Evolutionary conservation across 2,888 invertebrate genomes (phyloP).

Genomic region (Hymenopus coronatus): DNA sequence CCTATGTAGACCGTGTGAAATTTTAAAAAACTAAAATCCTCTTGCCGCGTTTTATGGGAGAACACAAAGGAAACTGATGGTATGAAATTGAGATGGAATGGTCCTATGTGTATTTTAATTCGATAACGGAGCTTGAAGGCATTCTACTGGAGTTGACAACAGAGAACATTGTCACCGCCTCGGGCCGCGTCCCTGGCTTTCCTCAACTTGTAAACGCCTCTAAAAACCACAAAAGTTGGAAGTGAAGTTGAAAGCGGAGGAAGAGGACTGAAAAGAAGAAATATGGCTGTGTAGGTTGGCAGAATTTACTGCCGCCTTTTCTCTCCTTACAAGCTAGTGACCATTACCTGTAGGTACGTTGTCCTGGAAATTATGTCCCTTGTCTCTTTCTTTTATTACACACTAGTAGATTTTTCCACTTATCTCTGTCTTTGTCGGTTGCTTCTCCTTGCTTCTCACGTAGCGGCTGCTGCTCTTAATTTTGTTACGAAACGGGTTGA

Average conservation of each 20-base stretch:
- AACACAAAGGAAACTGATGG: too few species aligned
- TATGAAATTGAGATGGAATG: too few species aligned
- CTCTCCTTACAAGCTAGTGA: constrained; percentile 1
- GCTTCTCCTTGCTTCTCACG: background rate
- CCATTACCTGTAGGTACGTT: background rate
- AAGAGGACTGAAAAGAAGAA: background rate
- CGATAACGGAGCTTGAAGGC: too few species aligned
- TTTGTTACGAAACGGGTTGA: background rate
- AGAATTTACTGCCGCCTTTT: background rate
- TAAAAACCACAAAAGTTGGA: background rate
- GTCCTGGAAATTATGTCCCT: background rate
- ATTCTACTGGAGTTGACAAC: too few species aligned
- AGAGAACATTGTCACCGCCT: background rate
- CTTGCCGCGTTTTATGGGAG: too few species aligned
- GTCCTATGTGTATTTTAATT: too few species aligned
- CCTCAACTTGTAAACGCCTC: background rate
- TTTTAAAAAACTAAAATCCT: too few species aligned
- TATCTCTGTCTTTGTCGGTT: background rate
- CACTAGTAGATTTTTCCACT: background rate
- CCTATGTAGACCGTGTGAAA: too few species aligned
- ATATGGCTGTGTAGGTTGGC: background rate
- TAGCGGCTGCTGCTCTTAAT: background rate
- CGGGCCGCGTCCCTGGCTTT: background rate
- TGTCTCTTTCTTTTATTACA: background rate
- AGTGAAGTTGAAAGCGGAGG: background rate